Base-by-base conservation (phyloP, 1,140 invertebrate species). In the Littorina saxatilis region DNA sequence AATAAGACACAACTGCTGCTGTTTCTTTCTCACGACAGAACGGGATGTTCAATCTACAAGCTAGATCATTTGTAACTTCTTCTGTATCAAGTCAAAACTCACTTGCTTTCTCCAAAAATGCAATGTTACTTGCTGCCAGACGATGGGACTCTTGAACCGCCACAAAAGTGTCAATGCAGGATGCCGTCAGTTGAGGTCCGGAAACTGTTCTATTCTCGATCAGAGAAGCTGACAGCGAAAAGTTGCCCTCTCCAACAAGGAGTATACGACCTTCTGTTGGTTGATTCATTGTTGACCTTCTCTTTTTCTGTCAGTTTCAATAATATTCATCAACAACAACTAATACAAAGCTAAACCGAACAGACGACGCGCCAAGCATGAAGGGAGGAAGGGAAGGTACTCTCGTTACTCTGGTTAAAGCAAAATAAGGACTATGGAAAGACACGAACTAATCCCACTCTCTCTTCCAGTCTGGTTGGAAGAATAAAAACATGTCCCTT, bases 161-260 rank as follows among this genome's bases (percentile, higher is more conserved):
- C 2, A 83, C 85, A 79, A 87, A 79, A 52, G 84, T 86, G 70
- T 91, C 89, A 52, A 89, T 80, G 82, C 87, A 90, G 7, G 90
- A 90, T n/a, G 91, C 81, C 35, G 85, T 87, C 11, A 92, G 82
- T 29, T 87, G 82, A 15, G 82, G 76, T 52, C 72, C 61, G 13
- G 66, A 58, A 27, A 84, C 61, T 83, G 78, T 74, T 17, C 35
- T 20, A 23, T 82, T 84, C 61, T 88, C 84, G 43, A 91, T 43
- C 66, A 94, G 87, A n/a, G 91, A 91, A 32, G 92, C 88, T 43
- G 93, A 88, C 87, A 94, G 94, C 20, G 94, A 94, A 90, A 95
- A 94, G 88, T 94, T 94, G 0, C 94, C 94, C 88, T 95, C 94
- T 47, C 94, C 94, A 70, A 94, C 89, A 17, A 94, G 83, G 37